Percentiles rank a stretch among this genome's conserved stretches.
Conservation (phyloP, 2,888 invertebrate species). For the Chirona hameri region DNA sequence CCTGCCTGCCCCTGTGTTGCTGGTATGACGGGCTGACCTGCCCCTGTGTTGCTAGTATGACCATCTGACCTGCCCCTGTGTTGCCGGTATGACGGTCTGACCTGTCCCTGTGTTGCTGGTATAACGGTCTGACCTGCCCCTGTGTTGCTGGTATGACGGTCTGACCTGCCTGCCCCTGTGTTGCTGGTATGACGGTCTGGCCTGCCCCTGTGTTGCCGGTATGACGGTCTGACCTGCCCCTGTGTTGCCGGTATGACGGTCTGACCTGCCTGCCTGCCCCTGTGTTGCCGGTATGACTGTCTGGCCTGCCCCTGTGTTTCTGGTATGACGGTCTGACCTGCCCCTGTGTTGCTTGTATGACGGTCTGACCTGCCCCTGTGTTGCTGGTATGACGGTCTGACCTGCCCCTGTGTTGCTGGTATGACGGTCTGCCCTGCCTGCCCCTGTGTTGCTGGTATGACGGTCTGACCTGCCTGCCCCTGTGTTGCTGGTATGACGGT, state of each 20-base stretch:
- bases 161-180: background rate
- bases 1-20: background rate
- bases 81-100: constrained; percentile 47
- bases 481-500: constrained; percentile 46
- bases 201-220: background rate
- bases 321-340: background rate
- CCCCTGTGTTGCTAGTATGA: background rate
- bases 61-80: background rate
- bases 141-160: constrained; percentile 46
- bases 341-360: constrained; percentile 42
- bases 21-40: constrained; percentile 46
- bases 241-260: background rate
- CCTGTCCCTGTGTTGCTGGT: background rate
- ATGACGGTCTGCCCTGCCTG: constrained; percentile 48
- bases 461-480: too few species aligned
- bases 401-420: background rate
- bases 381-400: background rate
- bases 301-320: background rate
- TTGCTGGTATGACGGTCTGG: constrained; percentile 47
- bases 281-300: constrained; percentile 46
- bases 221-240: constrained; percentile 46
- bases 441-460: background rate
- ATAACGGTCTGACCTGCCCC: background rate
- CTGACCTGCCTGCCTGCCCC: too few species aligned
- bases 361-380: constrained; percentile 43